Evolutionary conservation across 2,113 vertebrate species (phyloP), one percentile per base, ranked within the genome.

Genomic region (Sphaerodactylus townsendi): DNA sequence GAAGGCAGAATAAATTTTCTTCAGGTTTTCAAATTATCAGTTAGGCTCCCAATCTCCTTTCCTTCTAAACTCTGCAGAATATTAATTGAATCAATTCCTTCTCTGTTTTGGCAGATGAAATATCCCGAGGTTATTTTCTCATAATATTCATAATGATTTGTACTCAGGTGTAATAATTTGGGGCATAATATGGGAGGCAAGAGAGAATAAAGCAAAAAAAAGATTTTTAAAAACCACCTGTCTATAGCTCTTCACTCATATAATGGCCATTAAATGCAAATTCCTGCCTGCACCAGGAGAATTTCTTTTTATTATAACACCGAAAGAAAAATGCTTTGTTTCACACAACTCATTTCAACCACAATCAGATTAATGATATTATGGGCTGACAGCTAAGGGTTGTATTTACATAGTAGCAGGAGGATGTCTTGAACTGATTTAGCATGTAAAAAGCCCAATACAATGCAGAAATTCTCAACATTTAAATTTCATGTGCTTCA

Each of bases 281-380:
- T 85, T 28, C 11, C 66, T 33, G 0, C 5, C 77, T 78, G 7
- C 0, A 82, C 53, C 14, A 83, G 73, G 8, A 85, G 1, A 89
- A 84, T 87, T 91, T 48, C n/a, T 41, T 88, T 77, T 17, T 75
- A 39, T 39, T 48, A 56, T 2, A 66, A 19, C 48, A 84, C 85
- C 85, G 73, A 90, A 88, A 86, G 62, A 87, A 75, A 82, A 75
- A 84, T 65, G 13, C 44, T 44, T 92, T 83, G 77, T 81, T 48
- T 86, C 28, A 69, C 19, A 74, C 0, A 59, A 21, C 46, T 83
- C 50, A 74, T 86, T 88, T 89, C 33, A 50, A 89, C 41, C 85
- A 0, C 33, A 85, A 82, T 77, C 5, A 82, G 30, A 87, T 85
- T 86, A 81, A 69, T 77, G 28, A 79, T 59, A 19, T 0, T 68